Conservation (phyloP, 37 sponge, comb jelly and placozoan genomes). For the Tethya wilhelma region DNA sequence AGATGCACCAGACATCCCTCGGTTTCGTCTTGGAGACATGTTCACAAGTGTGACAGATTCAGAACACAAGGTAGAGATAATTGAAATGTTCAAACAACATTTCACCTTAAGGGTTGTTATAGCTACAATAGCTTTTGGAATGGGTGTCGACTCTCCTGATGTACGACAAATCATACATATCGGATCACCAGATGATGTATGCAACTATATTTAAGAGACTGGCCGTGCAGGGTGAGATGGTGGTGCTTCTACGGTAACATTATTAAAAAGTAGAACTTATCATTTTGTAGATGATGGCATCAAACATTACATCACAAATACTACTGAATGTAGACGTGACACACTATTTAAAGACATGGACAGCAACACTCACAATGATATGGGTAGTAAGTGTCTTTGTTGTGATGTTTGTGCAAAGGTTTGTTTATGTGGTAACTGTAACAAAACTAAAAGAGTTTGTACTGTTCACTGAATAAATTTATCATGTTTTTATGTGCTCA, state of each 20-base stretch:
- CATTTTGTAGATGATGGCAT: not conserved
- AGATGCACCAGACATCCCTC: not conserved
- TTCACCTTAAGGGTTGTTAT: not conserved
- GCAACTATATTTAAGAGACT: not conserved
- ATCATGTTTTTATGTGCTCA: no score
- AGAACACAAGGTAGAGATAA: not conserved
- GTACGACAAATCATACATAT: not conserved
- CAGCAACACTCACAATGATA: no score
- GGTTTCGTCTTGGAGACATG: not conserved
- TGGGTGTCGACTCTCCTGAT: not conserved
- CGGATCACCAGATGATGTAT: not conserved
- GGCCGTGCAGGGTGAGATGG: not conserved
- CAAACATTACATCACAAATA: not conserved
- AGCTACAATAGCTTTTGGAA: conserved; percentile 1
- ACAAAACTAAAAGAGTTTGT: no score
- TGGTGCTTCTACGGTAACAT: not conserved
- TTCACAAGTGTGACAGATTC: not conserved
- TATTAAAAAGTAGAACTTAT: not conserved
- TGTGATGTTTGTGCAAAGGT: no score
- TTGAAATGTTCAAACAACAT: not conserved
- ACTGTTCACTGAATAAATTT: no score
- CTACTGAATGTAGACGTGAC: not conserved
- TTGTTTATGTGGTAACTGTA: no score
- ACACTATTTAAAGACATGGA: not conserved
- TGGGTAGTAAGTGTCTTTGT: no score